Percentiles rank a stretch among this genome's conserved stretches.
Conservation (phyloP, 2,888 invertebrate genomes). For the Cephus pulcher region DNA sequence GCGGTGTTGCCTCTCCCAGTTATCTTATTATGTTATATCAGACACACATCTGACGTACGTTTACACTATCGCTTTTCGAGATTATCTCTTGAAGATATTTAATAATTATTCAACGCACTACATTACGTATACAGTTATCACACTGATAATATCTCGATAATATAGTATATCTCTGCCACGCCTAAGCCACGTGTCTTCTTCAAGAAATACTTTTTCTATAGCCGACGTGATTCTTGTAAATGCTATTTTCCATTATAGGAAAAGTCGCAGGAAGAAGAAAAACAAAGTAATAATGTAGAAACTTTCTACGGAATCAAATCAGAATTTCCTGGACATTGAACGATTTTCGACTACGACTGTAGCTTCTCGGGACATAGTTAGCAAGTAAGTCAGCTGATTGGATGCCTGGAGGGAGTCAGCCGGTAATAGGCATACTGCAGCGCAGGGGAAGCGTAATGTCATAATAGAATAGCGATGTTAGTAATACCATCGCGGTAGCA, state of each 20-base stretch:
- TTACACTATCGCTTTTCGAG: not conserved
- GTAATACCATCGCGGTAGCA: slow-evolving; percentile 60
- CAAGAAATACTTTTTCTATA: not conserved
- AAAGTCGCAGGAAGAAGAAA: not conserved
- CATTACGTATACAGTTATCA: not conserved
- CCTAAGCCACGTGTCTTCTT: not conserved
- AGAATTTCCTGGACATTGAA: not conserved
- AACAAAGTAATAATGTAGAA: not conserved
- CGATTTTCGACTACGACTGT: not conserved
- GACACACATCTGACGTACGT: not conserved
- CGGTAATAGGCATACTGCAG: slow-evolving; percentile 35
- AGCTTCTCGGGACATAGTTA: slow-evolving; percentile 34
- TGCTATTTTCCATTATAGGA: not conserved
- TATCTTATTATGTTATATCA: not conserved
- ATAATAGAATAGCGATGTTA: slow-evolving; percentile 66
- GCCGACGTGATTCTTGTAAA: not conserved
- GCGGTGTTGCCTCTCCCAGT: not conserved
- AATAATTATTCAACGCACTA: not conserved
- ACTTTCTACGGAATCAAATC: not conserved
- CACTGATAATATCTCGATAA: not conserved
- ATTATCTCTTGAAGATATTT: not conserved
- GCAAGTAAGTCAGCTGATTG: slow-evolving; percentile 64
- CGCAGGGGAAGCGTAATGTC: slow-evolving; percentile 58
- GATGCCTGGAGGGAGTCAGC: slow-evolving; percentile 57
- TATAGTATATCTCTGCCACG: not conserved